phyloP scores from a whole-genome alignment of 2,888 invertebrate genomes.

The Sycophila texana region DNA sequence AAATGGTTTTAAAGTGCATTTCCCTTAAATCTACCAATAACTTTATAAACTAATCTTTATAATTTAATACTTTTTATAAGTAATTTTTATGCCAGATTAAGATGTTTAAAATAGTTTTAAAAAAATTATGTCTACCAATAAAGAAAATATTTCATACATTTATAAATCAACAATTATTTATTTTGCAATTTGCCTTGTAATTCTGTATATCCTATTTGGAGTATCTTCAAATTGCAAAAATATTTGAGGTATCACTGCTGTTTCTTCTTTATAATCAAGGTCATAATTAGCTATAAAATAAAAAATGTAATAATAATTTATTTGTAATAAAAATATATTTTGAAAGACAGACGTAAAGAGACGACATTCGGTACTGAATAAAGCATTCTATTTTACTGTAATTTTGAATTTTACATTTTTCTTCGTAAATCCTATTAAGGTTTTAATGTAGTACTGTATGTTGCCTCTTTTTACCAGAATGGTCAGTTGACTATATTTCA shows the following conservation, averaged over 20 bases:
- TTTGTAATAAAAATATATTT: neutral
- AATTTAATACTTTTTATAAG: conserved; percentile 61
- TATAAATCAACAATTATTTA: conserved; percentile 50
- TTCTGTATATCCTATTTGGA: conserved; percentile 68
- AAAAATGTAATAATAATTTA: conserved; percentile 46
- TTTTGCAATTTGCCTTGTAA: conserved; percentile 60
- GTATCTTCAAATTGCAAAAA: conserved; percentile 63
- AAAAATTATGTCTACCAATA: conserved; percentile 56
- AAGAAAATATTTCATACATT: conserved; percentile 54
- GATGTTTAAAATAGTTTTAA: conserved; percentile 44
- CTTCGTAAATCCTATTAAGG: no score
- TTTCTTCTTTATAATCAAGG: conserved; percentile 64
- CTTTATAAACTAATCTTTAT: conserved; percentile 55
- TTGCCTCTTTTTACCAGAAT: no score
- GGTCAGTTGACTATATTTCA: no score
- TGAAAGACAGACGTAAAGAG: no score
- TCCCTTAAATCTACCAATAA: conserved; percentile 43
- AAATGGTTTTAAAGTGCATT: conserved; percentile 75
- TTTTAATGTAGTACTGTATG: no score
- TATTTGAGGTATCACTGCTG: conserved; percentile 58
- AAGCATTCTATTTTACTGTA: no score
- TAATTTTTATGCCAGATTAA: conserved; percentile 49
- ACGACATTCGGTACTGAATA: no score
- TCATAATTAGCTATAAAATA: conserved; percentile 62
- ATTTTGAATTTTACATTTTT: no score